phyloP scores from a whole-genome alignment of 2,888 invertebrate species.

The Shargacucullia verbasci region DNA sequence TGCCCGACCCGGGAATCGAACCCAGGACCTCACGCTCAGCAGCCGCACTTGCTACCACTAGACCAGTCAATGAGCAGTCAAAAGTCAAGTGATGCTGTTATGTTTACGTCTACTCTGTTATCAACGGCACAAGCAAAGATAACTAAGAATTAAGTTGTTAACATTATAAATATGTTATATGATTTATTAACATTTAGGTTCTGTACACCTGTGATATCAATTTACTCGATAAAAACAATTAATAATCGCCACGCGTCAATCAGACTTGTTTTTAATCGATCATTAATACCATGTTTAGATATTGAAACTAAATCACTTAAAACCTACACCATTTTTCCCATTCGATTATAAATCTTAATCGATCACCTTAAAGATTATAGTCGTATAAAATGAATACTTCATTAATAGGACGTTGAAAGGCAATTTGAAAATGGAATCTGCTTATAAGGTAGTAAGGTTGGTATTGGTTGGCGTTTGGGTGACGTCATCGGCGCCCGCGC shows the following conservation, averaged over 20 bases:
- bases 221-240: slow-evolving; percentile 44
- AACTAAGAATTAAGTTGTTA: slow-evolving; percentile 44
- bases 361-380: slow-evolving; percentile 38
- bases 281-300: slow-evolving; percentile 57
- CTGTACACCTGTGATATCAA: slow-evolving; percentile 48
- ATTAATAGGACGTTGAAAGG: slow-evolving; percentile 44
- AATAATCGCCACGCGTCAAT: slow-evolving; percentile 52
- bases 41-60: too few species aligned
- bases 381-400: slow-evolving; percentile 16
- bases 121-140: slow-evolving; percentile 9
- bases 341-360: slow-evolving; percentile 39
- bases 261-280: slow-evolving; percentile 54
- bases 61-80: too few species aligned
- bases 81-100: too few species aligned
- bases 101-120: slow-evolving; percentile 17
- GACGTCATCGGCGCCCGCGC: slow-evolving; percentile 80
- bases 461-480: slow-evolving; percentile 60
- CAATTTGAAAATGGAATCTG: slow-evolving; percentile 63
- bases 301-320: slow-evolving; percentile 53
- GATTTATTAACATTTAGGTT: slow-evolving; percentile 46
- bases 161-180: slow-evolving; percentile 31
- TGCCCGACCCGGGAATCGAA: too few species aligned
- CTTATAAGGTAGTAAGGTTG: slow-evolving; percentile 64
- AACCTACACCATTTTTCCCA: slow-evolving; percentile 13
- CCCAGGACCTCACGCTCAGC: too few species aligned